Conservation (phyloP, 2,797 vertebrate species). For the Ceryle rudis region DNA sequence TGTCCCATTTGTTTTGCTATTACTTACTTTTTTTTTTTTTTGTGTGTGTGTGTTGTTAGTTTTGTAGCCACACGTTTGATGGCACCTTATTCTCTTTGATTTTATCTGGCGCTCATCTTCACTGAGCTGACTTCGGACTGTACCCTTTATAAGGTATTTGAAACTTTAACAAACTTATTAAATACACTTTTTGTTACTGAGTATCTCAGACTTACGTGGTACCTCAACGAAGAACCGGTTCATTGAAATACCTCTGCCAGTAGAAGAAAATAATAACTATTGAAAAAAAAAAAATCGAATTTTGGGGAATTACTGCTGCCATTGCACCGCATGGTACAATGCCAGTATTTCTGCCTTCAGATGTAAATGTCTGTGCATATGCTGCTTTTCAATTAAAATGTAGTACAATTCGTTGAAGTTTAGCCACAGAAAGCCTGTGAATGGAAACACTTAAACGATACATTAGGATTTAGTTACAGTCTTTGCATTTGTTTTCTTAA, state of each 20-base stretch:
- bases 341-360: conserved; percentile 33
- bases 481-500: conserved; percentile 72
- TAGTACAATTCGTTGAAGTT: conserved; percentile 63
- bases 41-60: background rate
- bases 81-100: background rate
- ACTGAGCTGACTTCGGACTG: background rate
- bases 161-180: background rate
- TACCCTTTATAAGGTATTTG: background rate
- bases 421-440: conserved; percentile 53
- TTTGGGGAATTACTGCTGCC: background rate
- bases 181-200: background rate
- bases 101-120: background rate
- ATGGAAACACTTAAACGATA: conserved; percentile 52
- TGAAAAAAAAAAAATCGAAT: background rate
- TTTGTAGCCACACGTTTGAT: background rate
- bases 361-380: conserved; percentile 55
- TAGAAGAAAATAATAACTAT: background rate
- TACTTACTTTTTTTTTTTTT: background rate
- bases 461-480: conserved; percentile 66
- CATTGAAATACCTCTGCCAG: background rate
- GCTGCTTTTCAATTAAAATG: conserved; percentile 60
- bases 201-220: background rate
- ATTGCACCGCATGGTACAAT: background rate
- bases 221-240: background rate
- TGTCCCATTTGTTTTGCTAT: background rate